phyloP scores from a whole-genome alignment of 1,140 invertebrate species.

The Probaryconus sp. region DNA sequence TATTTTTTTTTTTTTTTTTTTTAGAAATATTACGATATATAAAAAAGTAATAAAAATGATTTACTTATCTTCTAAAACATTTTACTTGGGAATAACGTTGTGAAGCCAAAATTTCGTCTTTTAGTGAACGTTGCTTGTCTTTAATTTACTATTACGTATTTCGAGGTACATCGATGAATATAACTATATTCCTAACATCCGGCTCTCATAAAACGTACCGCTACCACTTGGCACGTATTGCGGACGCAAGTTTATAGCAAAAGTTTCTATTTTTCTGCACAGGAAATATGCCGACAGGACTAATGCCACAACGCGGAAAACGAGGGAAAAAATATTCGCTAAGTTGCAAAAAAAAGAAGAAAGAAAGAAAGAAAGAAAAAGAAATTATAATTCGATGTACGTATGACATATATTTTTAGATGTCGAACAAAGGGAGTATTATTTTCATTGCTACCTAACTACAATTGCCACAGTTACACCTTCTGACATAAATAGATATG shows the following conservation, averaged over 20 bases:
- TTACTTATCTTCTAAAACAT: too few relatives aligned
- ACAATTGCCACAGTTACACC: too few relatives aligned
- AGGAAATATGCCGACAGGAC: conserved; percentile 36
- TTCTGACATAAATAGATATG: too few relatives aligned
- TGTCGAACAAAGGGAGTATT: too few relatives aligned
- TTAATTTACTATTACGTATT: conserved; percentile 18
- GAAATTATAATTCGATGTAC: conserved; percentile 9
- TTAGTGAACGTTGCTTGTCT: too few relatives aligned
- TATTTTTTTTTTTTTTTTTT: too few relatives aligned
- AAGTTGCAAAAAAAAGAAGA: neutral
- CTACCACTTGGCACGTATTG: conserved; percentile 45
- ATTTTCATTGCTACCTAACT: too few relatives aligned
- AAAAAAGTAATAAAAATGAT: too few relatives aligned
- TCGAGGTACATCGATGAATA: conserved; percentile 14
- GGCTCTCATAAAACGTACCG: conserved; percentile 35
- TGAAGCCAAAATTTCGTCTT: too few relatives aligned
- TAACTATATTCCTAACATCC: conserved; percentile 26
- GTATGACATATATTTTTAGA: conserved; percentile 15
- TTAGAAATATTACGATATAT: too few relatives aligned
- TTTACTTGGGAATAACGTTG: too few relatives aligned
- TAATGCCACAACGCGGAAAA: conserved; percentile 18
- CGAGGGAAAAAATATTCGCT: conserved; percentile 8
- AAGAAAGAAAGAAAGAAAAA: neutral
- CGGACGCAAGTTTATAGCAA: conserved; percentile 27
- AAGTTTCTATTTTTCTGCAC: conserved; percentile 43